These are phyloP conservation scores for Parazoanthus swiftii DNA, from an alignment of 92 coral and sea anemone species.

Conservation along the genomic window DNA sequence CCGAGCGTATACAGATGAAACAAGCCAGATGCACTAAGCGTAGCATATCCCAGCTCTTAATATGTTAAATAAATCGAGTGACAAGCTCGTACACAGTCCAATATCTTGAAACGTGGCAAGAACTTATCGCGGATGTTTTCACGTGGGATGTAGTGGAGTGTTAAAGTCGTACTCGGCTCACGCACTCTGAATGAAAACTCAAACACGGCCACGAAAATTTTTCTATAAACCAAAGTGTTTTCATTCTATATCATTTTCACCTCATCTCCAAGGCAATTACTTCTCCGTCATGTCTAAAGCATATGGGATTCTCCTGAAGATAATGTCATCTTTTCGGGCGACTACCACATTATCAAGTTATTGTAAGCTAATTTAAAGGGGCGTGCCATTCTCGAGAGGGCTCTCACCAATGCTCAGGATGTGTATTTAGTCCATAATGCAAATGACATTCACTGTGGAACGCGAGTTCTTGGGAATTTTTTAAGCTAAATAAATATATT, in stretches of 20 bases:
- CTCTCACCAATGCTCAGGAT: slow-evolving; percentile 84
- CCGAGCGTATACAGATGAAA: background rate
- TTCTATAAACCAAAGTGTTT: slow-evolving; percentile 6
- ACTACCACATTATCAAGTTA: slow-evolving; percentile 86
- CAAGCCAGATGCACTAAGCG: background rate
- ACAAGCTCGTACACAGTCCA: slow-evolving; percentile 16
- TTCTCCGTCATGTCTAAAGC: slow-evolving; percentile 78
- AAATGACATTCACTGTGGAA: slow-evolving; percentile 50
- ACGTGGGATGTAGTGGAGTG: slow-evolving; percentile 33
- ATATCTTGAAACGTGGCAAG: slow-evolving; percentile 43
- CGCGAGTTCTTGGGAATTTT: slow-evolving; percentile 3
- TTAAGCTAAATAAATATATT: background rate
- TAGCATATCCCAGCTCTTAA: background rate
- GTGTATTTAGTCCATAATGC: slow-evolving; percentile 80
- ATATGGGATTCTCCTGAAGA: slow-evolving; percentile 66
- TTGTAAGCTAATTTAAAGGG: slow-evolving; percentile 94
- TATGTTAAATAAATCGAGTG: slow-evolving; percentile 25
- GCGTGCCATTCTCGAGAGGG: slow-evolving; percentile 87
- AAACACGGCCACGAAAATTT: slow-evolving; percentile 1
- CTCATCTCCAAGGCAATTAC: slow-evolving; percentile 78
- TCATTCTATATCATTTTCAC: slow-evolving; percentile 64
- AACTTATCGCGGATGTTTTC: slow-evolving; percentile 36
- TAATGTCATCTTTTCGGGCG: slow-evolving; percentile 88
- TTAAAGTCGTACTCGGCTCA: background rate
- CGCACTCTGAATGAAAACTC: background rate